Evolutionary conservation across 2,113 vertebrate species (phyloP), one percentile per base, ranked within the genome.

Genomic region (Ceyx melanurus): DNA sequence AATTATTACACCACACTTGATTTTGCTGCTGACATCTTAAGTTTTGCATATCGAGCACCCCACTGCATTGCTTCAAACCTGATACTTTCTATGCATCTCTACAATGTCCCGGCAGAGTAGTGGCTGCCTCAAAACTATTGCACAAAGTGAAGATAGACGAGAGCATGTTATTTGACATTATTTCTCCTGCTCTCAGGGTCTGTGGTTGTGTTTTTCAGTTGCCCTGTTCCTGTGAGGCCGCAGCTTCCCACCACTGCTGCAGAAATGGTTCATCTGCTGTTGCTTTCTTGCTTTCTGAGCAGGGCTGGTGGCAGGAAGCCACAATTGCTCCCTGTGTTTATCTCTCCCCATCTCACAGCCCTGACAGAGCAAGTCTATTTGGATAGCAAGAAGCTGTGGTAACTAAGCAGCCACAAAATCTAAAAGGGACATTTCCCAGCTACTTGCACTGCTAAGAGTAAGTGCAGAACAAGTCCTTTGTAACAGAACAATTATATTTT

Each of bases 281-380:
- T 67, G 68, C 62, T 67, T 45, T 60, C 90, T 96, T 92, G 73
- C 82, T 94, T 89, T 62, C 89, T 75, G 92, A 88, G 89, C 71
- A 45, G 90, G 91, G 81, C 54, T 81, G 68, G 88, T 91, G 93
- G 82, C 93, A 97, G 92, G 97, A 97, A 97, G 97, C 78, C 94
- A 96, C 93, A 95, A 74, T 51, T 86, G 88, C 91, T 96, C 90
- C 90, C 66, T 85, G 82, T 94, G 85, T 93, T 96, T 95, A 92
- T 88, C 93, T 96, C 96, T 93, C 80, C 76, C 54, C 71, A 91
- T 97, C 88, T 94, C 3, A 1, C 67, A 79, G 89, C 54, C 54
- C 77, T 95, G 70, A 80, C 84, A 89, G 67, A 86, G 82, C 3
- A 28, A 83, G 78, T 56, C 77, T 96, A 96, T 95, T 89, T 88